Evolutionary conservation across 2,888 invertebrate genomes (phyloP).

Genomic region (Nasonia oneida): DNA sequence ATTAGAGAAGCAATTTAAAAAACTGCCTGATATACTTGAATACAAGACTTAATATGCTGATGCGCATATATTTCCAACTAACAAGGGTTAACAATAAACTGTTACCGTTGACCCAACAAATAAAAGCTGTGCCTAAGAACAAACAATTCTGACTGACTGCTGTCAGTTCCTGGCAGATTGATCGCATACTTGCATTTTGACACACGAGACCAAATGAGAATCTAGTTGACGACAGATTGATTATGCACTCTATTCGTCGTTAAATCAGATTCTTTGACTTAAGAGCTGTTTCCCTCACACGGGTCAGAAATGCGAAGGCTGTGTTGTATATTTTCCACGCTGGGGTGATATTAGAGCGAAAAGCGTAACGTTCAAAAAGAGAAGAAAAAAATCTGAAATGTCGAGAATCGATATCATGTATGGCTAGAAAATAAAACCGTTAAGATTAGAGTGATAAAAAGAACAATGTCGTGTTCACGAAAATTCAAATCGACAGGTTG

Average conservation of each 20-base stretch:
- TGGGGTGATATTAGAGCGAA: slow-evolving; percentile 59
- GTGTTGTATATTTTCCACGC: slow-evolving; percentile 67
- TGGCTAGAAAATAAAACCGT: slow-evolving; percentile 35
- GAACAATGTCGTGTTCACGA: slow-evolving; percentile 10
- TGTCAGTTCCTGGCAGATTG: not conserved
- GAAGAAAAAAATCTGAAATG: slow-evolving; percentile 27
- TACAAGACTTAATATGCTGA: not conserved
- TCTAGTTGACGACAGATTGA: not conserved
- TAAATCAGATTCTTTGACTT: slow-evolving; percentile 50
- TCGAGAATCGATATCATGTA: slow-evolving; percentile 21
- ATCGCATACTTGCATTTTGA: slow-evolving; percentile 27
- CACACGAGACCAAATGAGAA: not conserved
- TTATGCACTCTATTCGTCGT: not conserved
- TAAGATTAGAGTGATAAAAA: slow-evolving; percentile 33
- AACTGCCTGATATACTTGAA: not conserved
- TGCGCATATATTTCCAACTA: not conserved
- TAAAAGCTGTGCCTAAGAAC: not conserved
- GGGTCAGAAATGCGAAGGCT: slow-evolving; percentile 71
- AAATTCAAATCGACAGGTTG: slow-evolving; percentile 28
- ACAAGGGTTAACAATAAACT: not conserved
- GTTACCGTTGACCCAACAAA: not conserved
- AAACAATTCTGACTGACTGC: not conserved
- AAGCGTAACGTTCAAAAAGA: slow-evolving; percentile 23
- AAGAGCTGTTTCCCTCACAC: slow-evolving; percentile 68
- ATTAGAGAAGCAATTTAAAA: slow-evolving; percentile 8